Percentiles rank a stretch among this genome's conserved stretches.
Conservation (phyloP, 2,797 vertebrate genomes). For the Spheniscus humboldti region DNA sequence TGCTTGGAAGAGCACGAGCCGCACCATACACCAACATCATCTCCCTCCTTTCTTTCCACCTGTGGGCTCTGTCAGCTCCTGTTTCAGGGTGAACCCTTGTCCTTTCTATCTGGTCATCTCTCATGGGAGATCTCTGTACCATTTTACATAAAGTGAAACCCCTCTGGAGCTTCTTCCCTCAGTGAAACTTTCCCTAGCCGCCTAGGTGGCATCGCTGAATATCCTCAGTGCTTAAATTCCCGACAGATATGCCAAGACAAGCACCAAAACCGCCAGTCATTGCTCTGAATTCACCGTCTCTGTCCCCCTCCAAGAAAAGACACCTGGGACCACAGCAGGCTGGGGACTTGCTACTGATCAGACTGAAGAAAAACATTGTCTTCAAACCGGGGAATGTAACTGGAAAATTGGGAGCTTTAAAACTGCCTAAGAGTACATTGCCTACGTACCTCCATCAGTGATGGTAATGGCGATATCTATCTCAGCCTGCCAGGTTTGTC, state of each 20-base stretch:
- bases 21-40: accelerated
- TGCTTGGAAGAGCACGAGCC: accelerated
- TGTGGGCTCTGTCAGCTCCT: not conserved
- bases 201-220: accelerated
- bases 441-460: not conserved
- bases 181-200: not conserved
- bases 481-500: slow-evolving; percentile 4
- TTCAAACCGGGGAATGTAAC: not conserved
- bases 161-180: not conserved
- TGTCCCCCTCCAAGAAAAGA: not conserved
- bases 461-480: not conserved
- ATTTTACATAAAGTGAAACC: not conserved
- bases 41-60: not conserved
- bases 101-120: not conserved
- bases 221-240: not conserved
- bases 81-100: not conserved
- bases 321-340: not conserved
- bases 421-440: not conserved
- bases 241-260: not conserved
- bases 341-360: not conserved
- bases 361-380: not conserved
- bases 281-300: accelerated
- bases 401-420: not conserved
- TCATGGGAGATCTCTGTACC: not conserved
- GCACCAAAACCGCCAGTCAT: not conserved